Evolutionary conservation across 2,888 invertebrate genomes (phyloP).

Genomic region (Plagodis pulveraria): DNA sequence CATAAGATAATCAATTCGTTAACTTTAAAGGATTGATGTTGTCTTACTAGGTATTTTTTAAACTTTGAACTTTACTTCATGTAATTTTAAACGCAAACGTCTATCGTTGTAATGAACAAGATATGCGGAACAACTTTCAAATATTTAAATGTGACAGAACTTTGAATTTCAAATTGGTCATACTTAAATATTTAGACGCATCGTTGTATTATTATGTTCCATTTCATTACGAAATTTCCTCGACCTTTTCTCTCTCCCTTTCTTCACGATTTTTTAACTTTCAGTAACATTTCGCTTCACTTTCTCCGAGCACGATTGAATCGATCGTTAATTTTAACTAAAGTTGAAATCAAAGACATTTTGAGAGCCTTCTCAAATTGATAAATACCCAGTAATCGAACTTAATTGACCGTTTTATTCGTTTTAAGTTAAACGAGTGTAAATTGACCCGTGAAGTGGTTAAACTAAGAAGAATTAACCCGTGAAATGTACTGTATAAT

Average conservation of each 20-base stretch:
- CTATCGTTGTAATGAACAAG: too few species aligned
- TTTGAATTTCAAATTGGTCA: too few species aligned
- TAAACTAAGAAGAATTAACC: neutral
- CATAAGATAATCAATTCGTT: too few species aligned
- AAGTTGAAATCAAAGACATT: constrained; percentile 24
- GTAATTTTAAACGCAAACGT: too few species aligned
- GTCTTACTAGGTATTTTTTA: too few species aligned
- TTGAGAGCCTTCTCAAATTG: constrained; percentile 27
- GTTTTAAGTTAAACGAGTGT: constrained; percentile 12
- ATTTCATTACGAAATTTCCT: constrained; percentile 11
- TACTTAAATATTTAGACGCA: too few species aligned
- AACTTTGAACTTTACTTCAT: too few species aligned
- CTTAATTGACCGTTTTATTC: constrained; percentile 23
- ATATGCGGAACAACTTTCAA: too few species aligned
- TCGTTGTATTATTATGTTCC: neutral
- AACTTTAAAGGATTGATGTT: too few species aligned
- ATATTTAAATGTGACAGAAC: too few species aligned
- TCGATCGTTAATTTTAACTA: constrained; percentile 23
- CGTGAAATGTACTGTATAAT: constrained; percentile 19
- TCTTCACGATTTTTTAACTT: constrained; percentile 30
- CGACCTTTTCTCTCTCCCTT: constrained; percentile 23
- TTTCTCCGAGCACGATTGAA: constrained; percentile 24
- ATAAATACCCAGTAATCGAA: constrained; percentile 24
- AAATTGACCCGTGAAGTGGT: constrained; percentile 13
- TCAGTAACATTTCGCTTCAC: constrained; percentile 25